Base-by-base conservation (phyloP, 2,888 invertebrate genomes). In the Acanthosepion esculentum region DNA sequence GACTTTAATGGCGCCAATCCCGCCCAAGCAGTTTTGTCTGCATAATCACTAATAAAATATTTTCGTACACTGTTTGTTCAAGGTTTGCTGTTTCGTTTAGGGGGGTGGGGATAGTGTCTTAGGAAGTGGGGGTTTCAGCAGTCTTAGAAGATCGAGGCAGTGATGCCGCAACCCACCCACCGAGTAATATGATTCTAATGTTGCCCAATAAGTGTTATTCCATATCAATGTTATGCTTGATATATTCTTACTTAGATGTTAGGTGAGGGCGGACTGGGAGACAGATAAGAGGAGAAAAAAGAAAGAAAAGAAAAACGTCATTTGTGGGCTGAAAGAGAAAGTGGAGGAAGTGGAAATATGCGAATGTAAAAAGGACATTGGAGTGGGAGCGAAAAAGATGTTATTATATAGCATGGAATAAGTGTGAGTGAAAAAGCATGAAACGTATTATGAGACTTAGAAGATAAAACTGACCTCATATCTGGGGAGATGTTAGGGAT, bases 21-120 rank as follows among this genome's bases (percentile, higher is more conserved):
- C n/a, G n/a, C 78, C n/a, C n/a, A 33, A n/a, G 78, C n/a, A 78
- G 78, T 33, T 78, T 33, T n/a, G 78, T 78, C 78, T 78, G 78
- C 78, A 78, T 78, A n/a, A 78, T 78, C 78, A 78, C 78, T 78
- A 78, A 78, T 78, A 78, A 78, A 78, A 78, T 78, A 78, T 78
- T 78, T 78, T 78, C 78, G 78, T 78, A 78, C 78, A 78, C n/a
- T 78, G 78, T 78, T 78, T 78, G 7, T 78, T 78, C 78, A 78
- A 78, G n/a, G 78, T 78, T 78, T 78, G 78, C 78, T 78, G n/a
- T 78, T 78, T 78, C 78, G 33, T 33, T 78, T 33, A 78, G n/a
- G 78, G 10, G 78, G 4, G 78, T n/a, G 78, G n/a, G 78, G n/a
- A n/a, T 78, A 78, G 18, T 10, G 78, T 8, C 33, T 12, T 78